A percentile compares a stretch with the other conserved stretches of the same genome.
Conservation (phyloP, 2,113 vertebrate genomes). For the Edolisoma coerulescens region DNA sequence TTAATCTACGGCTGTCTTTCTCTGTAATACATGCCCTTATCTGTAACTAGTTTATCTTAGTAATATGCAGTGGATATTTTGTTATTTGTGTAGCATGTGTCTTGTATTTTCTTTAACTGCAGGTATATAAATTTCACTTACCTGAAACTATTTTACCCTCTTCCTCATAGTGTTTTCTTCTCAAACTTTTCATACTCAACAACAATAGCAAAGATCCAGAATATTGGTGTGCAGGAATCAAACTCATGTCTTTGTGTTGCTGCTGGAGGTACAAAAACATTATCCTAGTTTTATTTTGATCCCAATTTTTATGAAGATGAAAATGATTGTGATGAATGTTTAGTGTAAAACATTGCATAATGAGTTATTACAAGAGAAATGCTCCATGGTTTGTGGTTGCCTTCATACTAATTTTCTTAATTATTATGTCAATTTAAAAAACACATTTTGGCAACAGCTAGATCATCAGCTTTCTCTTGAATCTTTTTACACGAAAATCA, state of each 20-base stretch:
- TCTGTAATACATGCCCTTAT: neutral
- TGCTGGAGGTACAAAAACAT: neutral
- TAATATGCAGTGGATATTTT: neutral
- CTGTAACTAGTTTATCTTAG: neutral
- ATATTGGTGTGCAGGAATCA: neutral
- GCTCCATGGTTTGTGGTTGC: neutral
- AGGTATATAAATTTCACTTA: neutral
- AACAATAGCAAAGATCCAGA: neutral
- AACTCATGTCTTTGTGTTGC: neutral
- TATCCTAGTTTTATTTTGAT: neutral
- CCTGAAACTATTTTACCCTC: neutral
- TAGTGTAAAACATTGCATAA: neutral
- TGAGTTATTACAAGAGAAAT: neutral
- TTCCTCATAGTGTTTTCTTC: neutral
- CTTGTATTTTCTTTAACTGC: neutral
- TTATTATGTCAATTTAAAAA: neutral
- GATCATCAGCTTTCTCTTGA: neutral
- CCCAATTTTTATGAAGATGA: neutral
- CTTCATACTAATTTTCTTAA: slow-evolving; percentile 4
- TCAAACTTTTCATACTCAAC: neutral
- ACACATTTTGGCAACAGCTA: neutral
- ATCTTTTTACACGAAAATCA: neutral
- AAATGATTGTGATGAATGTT: neutral
- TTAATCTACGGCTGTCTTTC: neutral
- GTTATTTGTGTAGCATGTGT: neutral